Evolutionary conservation across 1,140 invertebrate genomes (phyloP).

Genomic region (Drosophila sturtevanti): DNA sequence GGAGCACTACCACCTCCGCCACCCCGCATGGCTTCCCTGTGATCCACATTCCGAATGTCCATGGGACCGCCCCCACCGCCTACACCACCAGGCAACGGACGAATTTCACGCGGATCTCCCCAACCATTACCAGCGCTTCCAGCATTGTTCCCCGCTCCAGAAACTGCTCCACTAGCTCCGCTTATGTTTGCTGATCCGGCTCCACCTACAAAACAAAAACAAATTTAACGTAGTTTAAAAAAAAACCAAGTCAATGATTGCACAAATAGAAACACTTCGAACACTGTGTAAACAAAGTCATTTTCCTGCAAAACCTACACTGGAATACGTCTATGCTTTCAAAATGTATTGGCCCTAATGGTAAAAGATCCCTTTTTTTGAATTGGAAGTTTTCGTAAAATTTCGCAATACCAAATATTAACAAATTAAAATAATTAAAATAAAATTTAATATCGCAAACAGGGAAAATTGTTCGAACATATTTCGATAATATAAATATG

Average conservation of each 20-base stretch:
- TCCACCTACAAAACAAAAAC: constrained; percentile 34
- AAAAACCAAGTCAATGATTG: not conserved
- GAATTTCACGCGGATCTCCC: constrained; percentile 83
- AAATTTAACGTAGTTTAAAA: not conserved
- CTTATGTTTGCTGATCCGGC: constrained; percentile 45
- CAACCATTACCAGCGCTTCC: constrained; percentile 82
- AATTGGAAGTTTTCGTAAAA: too few species aligned
- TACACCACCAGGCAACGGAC: constrained; percentile 50
- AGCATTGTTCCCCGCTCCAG: constrained; percentile 36
- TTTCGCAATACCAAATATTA: too few species aligned
- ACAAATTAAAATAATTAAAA: too few species aligned
- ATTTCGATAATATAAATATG: too few species aligned
- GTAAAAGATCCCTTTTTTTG: too few species aligned
- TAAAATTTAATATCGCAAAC: too few species aligned
- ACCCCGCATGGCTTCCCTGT: constrained; percentile 60
- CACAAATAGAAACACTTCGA: constrained; percentile 6
- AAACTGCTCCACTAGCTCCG: constrained; percentile 34
- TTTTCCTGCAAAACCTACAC: not conserved
- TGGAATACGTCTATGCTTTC: too few species aligned
- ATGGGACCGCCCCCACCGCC: constrained; percentile 44
- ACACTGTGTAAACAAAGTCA: constrained; percentile 12
- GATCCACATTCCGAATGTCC: constrained; percentile 66
- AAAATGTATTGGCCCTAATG: too few species aligned
- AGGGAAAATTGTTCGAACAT: too few species aligned
- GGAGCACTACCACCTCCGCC: constrained; percentile 83